Conservation (phyloP, 2,888 invertebrate genomes). For the Pomacea canaliculata region DNA sequence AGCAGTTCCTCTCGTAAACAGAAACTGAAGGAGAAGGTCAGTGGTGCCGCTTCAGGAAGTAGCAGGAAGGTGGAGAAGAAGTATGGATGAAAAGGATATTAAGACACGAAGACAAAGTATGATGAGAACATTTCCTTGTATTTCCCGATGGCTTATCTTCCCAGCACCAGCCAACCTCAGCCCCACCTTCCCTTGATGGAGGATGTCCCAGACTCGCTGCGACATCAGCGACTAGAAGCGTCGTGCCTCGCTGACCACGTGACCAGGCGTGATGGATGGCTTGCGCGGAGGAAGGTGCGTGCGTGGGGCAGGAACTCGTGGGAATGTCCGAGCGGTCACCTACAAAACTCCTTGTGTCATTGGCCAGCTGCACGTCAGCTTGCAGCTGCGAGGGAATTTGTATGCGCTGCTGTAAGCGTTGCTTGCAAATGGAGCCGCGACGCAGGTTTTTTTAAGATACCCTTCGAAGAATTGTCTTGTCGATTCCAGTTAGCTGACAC, state of each 20-base stretch:
- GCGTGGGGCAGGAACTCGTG: conserved; percentile 10
- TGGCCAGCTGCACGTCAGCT: neutral
- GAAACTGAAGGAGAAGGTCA: no score
- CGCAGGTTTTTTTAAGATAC: neutral
- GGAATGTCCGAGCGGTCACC: conserved; percentile 3
- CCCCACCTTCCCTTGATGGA: conserved; percentile 22
- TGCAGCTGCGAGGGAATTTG: neutral
- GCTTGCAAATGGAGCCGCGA: conserved; percentile 16
- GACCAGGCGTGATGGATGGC: conserved; percentile 25
- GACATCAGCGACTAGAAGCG: conserved; percentile 24
- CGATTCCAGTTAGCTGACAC: no score
- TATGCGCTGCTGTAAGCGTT: conserved; percentile 5
- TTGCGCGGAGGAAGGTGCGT: conserved; percentile 15
- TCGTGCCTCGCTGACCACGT: conserved; percentile 28
- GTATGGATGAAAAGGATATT: no score
- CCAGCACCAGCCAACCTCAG: conserved; percentile 1
- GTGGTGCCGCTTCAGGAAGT: neutral
- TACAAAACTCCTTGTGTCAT: conserved; percentile 20
- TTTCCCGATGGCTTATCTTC: conserved; percentile 25
- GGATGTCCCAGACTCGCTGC: conserved; percentile 14
- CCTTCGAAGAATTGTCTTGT: no score
- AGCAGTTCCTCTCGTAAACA: no score
- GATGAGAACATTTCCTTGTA: neutral
- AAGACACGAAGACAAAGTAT: no score
- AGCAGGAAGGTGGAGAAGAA: no score